These are phyloP conservation scores for Drosophila mettleri DNA, from an alignment of 2,888 invertebrate genomes.

Conservation along the genomic window DNA sequence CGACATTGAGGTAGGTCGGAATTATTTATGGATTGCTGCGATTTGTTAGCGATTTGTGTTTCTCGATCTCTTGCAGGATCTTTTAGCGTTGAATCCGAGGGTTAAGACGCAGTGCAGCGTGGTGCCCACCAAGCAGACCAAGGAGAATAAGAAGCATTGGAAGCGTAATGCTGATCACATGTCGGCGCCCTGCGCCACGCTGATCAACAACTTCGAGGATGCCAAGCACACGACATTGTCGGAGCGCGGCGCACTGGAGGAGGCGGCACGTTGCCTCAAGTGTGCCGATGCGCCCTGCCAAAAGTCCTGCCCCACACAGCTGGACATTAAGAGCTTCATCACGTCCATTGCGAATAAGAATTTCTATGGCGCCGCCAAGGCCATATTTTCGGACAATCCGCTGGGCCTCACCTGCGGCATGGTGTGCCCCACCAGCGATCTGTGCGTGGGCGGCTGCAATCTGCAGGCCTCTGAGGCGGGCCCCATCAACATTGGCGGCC, in stretches of 20 bases:
- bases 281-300: conserved; percentile 99
- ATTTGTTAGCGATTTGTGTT: not conserved
- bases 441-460: conserved; percentile 99
- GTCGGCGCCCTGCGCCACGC: conserved; percentile 87
- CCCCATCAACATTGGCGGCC: conserved; percentile 98
- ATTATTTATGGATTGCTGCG: too few species aligned
- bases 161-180: conserved; percentile 95
- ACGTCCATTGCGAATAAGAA: conserved; percentile 98
- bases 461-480: conserved; percentile 98
- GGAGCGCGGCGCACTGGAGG: conserved; percentile 96
- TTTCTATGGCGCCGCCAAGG: conserved; percentile 98
- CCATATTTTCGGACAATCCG: conserved; percentile 98
- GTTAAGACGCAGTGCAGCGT: conserved; percentile 91
- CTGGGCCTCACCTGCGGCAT: conserved; percentile 97
- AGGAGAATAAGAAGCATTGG: conserved; percentile 96
- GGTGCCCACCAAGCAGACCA: conserved; percentile 94
- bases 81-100: conserved; percentile 94
- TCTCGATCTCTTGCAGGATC: conserved; percentile 87
- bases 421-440: conserved; percentile 99
- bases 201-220: conserved; percentile 96
- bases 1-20: conserved; percentile 91
- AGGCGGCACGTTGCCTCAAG: conserved; percentile 95
- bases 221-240: conserved; percentile 98
- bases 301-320: conserved; percentile 98
- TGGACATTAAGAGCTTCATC: conserved; percentile 98